Evolutionary conservation across 2,113 vertebrate species (phyloP), one percentile per base, ranked within the genome.

Genomic region (Oxygymnocypris stewartii): DNA sequence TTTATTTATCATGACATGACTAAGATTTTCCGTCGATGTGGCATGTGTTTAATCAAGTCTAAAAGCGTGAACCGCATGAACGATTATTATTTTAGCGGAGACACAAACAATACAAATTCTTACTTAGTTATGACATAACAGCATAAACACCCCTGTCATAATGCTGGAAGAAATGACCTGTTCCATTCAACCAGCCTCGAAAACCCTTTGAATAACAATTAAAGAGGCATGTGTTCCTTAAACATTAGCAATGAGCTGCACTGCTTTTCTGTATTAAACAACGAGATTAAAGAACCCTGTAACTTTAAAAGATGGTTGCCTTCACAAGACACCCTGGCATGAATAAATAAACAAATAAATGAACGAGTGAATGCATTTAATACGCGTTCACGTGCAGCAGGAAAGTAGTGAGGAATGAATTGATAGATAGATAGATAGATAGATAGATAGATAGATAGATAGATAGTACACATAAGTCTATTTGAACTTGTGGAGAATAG

Each of bases 301-400:
- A 47, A 31, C 28, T 31, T 31, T 31, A 31, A 67, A 82, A 82
- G 59, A 67, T 63, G 57, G 79, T 76, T 25, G 42, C 40, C 73
- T 75, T 75, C 23, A 13, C 6, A 47, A 44, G 23, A 49, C n/a
- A 61, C 31, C 20, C 23, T 42, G 59, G 47, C 40, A 12, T 47
- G 37, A 65, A 67, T 82, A 67, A 81, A 47, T 65, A 80, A 79
- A 37, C 28, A 37, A 54, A 57, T 79, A 12, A 57, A 79, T 40
- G 77, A 37, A 47, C 13, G 51, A 79, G 31, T 79, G 31, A 79
- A 79, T 79, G 51, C 51, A 79, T 78, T 31, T 8, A 51, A 14
- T 31, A 13, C 44, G 11, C 11, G 11, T 25, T 2, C 57, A n/a
- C 54, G 76, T 23, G 16, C 37, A 20, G 14, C 1, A 0, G 7